Percentiles rank a stretch among this genome's conserved stretches.
phyloP scores from a whole-genome alignment of 1,140 invertebrate genomes.

The Eriocheir sinensis region DNA sequence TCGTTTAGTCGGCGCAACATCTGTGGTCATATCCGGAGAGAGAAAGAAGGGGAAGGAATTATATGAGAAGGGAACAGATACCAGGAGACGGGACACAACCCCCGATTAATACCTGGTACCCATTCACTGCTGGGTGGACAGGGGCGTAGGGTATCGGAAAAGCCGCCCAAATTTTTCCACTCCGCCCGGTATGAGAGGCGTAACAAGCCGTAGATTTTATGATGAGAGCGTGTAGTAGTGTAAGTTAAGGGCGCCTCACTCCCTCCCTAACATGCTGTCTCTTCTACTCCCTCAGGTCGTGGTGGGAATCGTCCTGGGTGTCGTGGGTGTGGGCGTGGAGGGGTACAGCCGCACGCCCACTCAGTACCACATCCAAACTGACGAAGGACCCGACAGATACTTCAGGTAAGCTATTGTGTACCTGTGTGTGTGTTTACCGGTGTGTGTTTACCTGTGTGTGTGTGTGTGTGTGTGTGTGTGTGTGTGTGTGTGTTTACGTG shows the following conservation, averaged over 20 bases:
- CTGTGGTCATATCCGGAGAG: too few relatives aligned
- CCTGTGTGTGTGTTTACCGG: neutral
- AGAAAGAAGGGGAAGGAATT: too few relatives aligned
- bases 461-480: slow-evolving; percentile 41
- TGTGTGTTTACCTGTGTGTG: neutral
- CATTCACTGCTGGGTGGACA: too few relatives aligned
- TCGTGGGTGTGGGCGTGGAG: slow-evolving; percentile 48
- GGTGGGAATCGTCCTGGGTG: slow-evolving; percentile 42
- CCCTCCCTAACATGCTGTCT: neutral
- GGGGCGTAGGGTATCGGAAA: too few relatives aligned
- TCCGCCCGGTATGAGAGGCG: too few relatives aligned
- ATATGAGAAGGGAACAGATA: too few relatives aligned
- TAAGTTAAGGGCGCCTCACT: neutral
- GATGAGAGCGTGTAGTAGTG: neutral
- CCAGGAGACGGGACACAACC: too few relatives aligned
- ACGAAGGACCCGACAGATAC: slow-evolving; percentile 90
- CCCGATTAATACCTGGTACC: too few relatives aligned
- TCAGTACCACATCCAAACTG: slow-evolving; percentile 95
- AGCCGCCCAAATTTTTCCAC: too few relatives aligned
- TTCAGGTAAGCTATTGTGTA: slow-evolving; percentile 76
- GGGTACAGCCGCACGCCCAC: slow-evolving; percentile 85
- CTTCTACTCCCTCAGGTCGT: slow-evolving; percentile 29
- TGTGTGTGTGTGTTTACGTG: too few relatives aligned
- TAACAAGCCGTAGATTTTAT: too few relatives aligned
- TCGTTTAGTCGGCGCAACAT: too few relatives aligned